These are phyloP conservation scores for Neuroterus valhalla DNA, from an alignment of 1,140 invertebrate genomes.

Conservation along the genomic window DNA sequence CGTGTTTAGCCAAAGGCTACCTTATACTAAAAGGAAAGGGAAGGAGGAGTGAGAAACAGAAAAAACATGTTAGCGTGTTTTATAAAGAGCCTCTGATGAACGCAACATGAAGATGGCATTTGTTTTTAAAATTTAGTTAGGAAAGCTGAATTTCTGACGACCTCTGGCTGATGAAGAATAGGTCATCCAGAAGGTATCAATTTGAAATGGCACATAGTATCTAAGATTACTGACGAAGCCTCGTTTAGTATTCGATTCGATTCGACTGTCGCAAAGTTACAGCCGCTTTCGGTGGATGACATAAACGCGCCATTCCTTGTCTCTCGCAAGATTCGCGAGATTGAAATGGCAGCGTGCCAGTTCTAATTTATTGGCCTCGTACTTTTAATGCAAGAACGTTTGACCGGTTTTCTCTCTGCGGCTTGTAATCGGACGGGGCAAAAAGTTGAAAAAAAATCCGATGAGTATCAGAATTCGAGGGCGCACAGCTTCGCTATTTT, in stretches of 20 bases:
- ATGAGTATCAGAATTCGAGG: conserved; percentile 23
- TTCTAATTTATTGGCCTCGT: conserved; percentile 70
- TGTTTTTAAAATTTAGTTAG: conserved; percentile 13
- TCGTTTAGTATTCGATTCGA: conserved; percentile 54
- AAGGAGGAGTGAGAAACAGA: too few species aligned
- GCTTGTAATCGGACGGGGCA: conserved; percentile 42
- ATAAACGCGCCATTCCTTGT: conserved; percentile 52
- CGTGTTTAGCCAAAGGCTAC: too few species aligned
- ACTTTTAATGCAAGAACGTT: conserved; percentile 67
- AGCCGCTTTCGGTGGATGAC: conserved; percentile 41
- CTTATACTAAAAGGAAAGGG: too few species aligned
- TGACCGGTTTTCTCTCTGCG: conserved; percentile 59
- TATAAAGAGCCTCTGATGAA: too few species aligned
- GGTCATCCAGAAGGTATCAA: conserved; percentile 38
- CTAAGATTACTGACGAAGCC: conserved; percentile 49
- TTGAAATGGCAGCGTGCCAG: conserved; percentile 73
- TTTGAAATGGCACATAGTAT: conserved; percentile 46
- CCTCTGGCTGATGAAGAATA: conserved; percentile 44
- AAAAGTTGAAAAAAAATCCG: conserved; percentile 37
- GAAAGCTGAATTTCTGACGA: conserved; percentile 32
- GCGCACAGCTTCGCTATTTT: conserved; percentile 11
- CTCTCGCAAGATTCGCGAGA: conserved; percentile 66
- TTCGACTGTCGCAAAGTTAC: conserved; percentile 46
- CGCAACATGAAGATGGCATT: too few species aligned
- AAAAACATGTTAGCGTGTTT: too few species aligned